Base-by-base conservation (phyloP, 2,888 invertebrate genomes). In the Anagyrus pseudococci region DNA sequence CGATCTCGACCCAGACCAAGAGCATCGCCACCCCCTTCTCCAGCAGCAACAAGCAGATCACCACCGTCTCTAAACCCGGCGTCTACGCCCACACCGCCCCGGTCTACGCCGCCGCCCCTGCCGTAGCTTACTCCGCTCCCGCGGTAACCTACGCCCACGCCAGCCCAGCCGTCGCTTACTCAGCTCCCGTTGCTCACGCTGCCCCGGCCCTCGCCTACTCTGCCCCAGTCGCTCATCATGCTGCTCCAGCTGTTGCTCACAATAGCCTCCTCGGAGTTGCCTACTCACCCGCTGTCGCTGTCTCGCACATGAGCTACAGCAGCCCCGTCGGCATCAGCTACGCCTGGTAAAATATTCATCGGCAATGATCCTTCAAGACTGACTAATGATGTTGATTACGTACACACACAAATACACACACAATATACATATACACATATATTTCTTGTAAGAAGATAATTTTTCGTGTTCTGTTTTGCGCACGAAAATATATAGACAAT, bases 21-120 rank as follows among this genome's bases (percentile, higher is more conserved):
- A 85, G 88, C 66, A 85, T 90, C 71, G 88, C 88, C 77, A 90
- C 90, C 2, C 89, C 90, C 8, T 90, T 86, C 83, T 89, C 89
- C 53, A 89, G 88, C 75, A 88, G 88, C 47, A 86, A 88, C 73
- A 89, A 89, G 75, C 82, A 88, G 23, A 89, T 89, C 73, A 86
- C 89, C 29, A 86, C 89, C n/a, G 87, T 89, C 22, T 87, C 86
- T 81, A 89, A 81, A 71, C 79, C 79, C 13, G 73, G 69, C 3
- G 64, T 75, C 17, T 69, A 70, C 56, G 73, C 78, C 1, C 73
- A 75, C 52, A 67, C 73, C 23, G 68, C 73, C 8, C 70, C 73
- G 1, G 33, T 72, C 2, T 63, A 69, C 4, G 70, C 70, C 41
- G 69, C 72, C 8, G 68, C 72, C 7, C 71, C 73, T 8, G 69